Percentiles rank a stretch among this genome's conserved stretches.
These are phyloP conservation scores for Drosophila prostipennis DNA, from an alignment of 2,888 invertebrate species.

Conservation along the genomic window DNA sequence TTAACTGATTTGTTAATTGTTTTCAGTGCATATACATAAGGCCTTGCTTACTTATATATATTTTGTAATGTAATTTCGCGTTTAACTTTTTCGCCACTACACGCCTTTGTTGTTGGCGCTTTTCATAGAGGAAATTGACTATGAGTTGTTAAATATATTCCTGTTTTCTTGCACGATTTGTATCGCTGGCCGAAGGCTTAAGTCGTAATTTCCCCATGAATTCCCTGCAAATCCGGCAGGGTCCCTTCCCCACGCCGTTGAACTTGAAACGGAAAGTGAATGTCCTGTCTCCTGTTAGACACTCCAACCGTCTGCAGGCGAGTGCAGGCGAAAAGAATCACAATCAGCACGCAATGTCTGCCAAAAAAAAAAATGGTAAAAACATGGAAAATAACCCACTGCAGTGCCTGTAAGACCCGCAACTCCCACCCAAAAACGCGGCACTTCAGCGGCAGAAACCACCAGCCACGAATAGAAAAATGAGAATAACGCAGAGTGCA, in stretches of 20 bases:
- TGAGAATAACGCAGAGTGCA: slow-evolving; percentile 48
- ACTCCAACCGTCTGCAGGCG: slow-evolving; percentile 68
- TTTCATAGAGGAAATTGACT: slow-evolving; percentile 16
- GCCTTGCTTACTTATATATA: neutral
- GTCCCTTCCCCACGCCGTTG: slow-evolving; percentile 51
- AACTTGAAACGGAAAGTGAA: slow-evolving; percentile 79
- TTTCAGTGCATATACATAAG: no score
- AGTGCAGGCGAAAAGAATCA: slow-evolving; percentile 62
- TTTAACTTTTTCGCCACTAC: slow-evolving; percentile 32
- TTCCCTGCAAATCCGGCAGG: slow-evolving; percentile 6
- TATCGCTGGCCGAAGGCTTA: slow-evolving; percentile 6
- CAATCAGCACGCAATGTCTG: slow-evolving; percentile 71
- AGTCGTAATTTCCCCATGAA: slow-evolving; percentile 8
- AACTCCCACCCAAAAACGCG: slow-evolving; percentile 3
- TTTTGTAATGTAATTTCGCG: slow-evolving; percentile 34
- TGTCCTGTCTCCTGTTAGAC: slow-evolving; percentile 72
- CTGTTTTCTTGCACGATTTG: neutral
- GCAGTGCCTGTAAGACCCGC: slow-evolving; percentile 46
- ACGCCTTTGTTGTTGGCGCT: slow-evolving; percentile 29
- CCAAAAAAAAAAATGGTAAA: slow-evolving; percentile 30
- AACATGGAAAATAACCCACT: slow-evolving; percentile 41
- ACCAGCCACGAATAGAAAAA: slow-evolving; percentile 6
- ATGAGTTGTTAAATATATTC: slow-evolving; percentile 10
- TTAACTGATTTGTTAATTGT: neutral
- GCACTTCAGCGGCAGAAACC: slow-evolving; percentile 25